Percentiles rank a stretch among this genome's conserved stretches.
phyloP scores from a whole-genome alignment of 2,113 vertebrate species.

The Tyrannus savana region DNA sequence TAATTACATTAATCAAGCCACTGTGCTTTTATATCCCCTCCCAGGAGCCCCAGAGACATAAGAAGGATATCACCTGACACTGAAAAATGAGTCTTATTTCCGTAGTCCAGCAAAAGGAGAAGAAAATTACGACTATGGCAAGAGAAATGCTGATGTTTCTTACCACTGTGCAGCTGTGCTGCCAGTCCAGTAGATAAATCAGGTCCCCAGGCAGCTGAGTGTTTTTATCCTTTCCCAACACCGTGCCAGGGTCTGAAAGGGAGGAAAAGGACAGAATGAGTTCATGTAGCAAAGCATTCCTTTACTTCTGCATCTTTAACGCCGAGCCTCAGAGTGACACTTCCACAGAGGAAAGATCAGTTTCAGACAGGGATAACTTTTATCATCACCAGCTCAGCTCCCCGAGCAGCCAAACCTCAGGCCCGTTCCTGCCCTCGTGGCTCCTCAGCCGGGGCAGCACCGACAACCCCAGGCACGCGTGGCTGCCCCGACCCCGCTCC shows the following conservation, averaged over 20 bases:
- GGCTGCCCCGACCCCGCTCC: not conserved
- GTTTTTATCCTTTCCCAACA: rapidly evolving
- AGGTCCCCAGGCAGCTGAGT: not conserved
- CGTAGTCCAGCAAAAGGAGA: not conserved
- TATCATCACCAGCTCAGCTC: slow-evolving; percentile 68
- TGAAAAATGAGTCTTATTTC: not conserved
- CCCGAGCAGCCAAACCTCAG: not conserved
- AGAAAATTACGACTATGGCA: not conserved
- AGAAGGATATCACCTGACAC: not conserved
- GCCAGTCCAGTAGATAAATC: not conserved
- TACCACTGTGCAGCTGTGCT: not conserved
- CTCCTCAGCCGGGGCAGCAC: not conserved
- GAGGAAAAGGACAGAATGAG: not conserved
- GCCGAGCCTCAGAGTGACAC: slow-evolving; percentile 64
- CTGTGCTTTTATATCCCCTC: not conserved
- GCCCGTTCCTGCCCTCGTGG: too few relatives aligned
- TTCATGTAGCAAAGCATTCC: rapidly evolving
- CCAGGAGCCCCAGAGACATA: not conserved
- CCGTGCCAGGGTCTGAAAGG: not conserved
- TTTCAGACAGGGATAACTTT: slow-evolving; percentile 77
- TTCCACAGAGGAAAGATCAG: slow-evolving; percentile 44
- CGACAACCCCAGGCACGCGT: not conserved
- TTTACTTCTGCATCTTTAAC: not conserved
- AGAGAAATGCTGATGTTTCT: not conserved
- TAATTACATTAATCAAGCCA: slow-evolving; percentile 27